These are phyloP conservation scores for Ceriagrion tenellum DNA, from an alignment of 2,888 invertebrate species.

Conservation along the genomic window DNA sequence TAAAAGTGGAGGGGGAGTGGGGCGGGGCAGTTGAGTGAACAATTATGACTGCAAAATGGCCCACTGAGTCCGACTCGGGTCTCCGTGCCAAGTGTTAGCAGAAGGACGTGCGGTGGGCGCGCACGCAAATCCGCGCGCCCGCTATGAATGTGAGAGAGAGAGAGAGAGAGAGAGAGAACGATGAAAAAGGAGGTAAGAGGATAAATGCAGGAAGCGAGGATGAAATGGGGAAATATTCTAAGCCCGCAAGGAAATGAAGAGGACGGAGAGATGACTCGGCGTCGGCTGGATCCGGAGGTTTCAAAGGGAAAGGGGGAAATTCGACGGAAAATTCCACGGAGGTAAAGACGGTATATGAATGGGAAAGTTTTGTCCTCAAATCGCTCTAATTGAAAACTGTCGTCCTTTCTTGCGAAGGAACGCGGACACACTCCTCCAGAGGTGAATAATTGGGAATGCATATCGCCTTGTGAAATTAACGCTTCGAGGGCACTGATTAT, in stretches of 20 bases:
- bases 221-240: background rate
- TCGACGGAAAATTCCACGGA: background rate
- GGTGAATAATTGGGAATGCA: background rate
- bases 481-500: background rate
- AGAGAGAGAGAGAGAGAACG: background rate
- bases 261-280: background rate
- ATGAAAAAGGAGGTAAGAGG: background rate
- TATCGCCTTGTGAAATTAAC: background rate
- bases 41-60: slow-evolving; percentile 56
- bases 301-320: background rate
- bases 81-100: slow-evolving; percentile 33
- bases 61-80: slow-evolving; percentile 7
- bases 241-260: background rate
- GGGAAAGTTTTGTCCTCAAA: background rate
- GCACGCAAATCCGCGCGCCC: background rate
- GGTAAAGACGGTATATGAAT: background rate
- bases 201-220: background rate
- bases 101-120: background rate
- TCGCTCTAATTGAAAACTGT: background rate
- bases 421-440: background rate
- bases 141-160: background rate
- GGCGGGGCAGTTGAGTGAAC: background rate
- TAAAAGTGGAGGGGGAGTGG: too few relatives aligned
- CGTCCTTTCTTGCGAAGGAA: background rate
- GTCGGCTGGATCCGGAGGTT: background rate